Evolutionary conservation across 2,113 vertebrate species (phyloP).

Genomic region (Trematomus loennbergii): DNA sequence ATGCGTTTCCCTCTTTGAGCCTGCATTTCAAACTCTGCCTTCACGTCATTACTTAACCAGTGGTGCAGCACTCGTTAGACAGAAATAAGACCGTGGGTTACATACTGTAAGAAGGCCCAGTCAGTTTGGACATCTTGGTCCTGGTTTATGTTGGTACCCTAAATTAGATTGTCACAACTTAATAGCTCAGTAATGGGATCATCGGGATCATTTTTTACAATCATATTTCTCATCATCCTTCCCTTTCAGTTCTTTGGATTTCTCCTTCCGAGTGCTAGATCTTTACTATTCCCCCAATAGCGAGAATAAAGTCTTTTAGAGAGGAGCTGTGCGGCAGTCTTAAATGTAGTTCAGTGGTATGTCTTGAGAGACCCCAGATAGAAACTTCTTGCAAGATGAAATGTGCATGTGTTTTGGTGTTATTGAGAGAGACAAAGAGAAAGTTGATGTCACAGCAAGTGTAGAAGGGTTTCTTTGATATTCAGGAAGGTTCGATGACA

Average conservation of each 20-base stretch:
- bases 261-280: slow-evolving; percentile 6
- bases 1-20: slow-evolving; percentile 68
- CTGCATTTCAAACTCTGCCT: slow-evolving; percentile 68
- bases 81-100: slow-evolving; percentile 38
- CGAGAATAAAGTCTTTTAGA: slow-evolving; percentile 37
- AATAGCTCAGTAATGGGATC: slow-evolving; percentile 50
- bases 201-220: slow-evolving; percentile 41
- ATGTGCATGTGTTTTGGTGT: slow-evolving; percentile 54
- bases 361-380: slow-evolving; percentile 60
- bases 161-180: slow-evolving; percentile 53
- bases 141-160: slow-evolving; percentile 42
- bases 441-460: slow-evolving; percentile 61
- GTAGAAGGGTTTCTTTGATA: slow-evolving; percentile 70
- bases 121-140: slow-evolving; percentile 33
- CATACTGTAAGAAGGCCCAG: slow-evolving; percentile 21
- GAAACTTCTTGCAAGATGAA: slow-evolving; percentile 59
- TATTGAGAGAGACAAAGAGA: slow-evolving; percentile 54
- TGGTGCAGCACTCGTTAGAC: slow-evolving; percentile 43
- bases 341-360: slow-evolving; percentile 50
- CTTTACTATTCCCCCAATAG: slow-evolving; percentile 21
- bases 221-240: slow-evolving; percentile 16
- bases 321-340: slow-evolving; percentile 41
- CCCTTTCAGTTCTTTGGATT: slow-evolving; percentile 18
- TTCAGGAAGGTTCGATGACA: slow-evolving; percentile 69
- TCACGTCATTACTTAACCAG: slow-evolving; percentile 59